Conservation (phyloP, 2,113 vertebrate species). For the Probosciger aterrimus region DNA sequence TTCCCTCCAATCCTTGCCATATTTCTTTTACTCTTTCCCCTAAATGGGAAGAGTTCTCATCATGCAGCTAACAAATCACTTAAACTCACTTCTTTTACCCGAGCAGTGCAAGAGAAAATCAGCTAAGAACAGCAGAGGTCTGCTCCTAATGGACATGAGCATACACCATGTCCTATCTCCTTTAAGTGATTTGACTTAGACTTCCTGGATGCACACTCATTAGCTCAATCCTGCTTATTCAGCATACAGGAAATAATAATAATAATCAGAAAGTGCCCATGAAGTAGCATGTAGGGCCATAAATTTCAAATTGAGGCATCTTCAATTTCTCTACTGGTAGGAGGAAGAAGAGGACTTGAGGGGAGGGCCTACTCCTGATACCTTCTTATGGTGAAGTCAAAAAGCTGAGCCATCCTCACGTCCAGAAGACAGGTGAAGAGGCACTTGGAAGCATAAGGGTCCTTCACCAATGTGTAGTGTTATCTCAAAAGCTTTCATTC, state of each 20-base stretch:
- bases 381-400: background rate
- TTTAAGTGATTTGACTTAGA: background rate
- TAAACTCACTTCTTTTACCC: background rate
- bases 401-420: background rate
- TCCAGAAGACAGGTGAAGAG: background rate
- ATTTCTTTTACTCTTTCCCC: background rate
- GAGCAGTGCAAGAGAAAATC: background rate
- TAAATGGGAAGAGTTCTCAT: background rate
- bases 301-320: slow-evolving; percentile 4
- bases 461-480: background rate
- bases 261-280: background rate
- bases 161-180: background rate
- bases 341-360: background rate
- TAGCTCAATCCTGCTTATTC: slow-evolving; percentile 26
- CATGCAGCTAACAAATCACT: background rate
- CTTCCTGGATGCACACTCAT: slow-evolving; percentile 17
- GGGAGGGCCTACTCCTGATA: background rate
- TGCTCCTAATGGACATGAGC: background rate
- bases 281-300: background rate
- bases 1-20: background rate
- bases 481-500: background rate
- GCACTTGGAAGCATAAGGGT: slow-evolving; percentile 3
- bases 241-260: slow-evolving; percentile 33
- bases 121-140: background rate
- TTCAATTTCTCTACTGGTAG: background rate